Conservation (phyloP, 1,140 invertebrate genomes). For the Caerostris extrusa region DNA sequence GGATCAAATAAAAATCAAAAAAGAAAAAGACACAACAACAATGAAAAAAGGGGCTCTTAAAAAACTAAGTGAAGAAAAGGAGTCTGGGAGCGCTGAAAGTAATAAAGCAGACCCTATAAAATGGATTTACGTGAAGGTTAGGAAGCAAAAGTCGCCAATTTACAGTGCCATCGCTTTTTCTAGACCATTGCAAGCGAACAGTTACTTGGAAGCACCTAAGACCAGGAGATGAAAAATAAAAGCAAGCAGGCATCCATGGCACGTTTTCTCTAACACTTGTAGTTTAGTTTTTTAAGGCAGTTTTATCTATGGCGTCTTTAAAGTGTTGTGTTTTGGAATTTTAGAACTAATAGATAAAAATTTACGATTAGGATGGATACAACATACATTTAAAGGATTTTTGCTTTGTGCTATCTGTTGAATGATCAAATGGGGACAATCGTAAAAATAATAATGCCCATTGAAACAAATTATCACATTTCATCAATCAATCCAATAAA, state of each 20-base stretch:
- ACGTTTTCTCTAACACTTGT: neutral
- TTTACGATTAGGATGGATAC: neutral
- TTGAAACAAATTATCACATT: no score
- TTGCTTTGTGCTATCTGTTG: neutral
- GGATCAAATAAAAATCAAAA: constrained; percentile 13
- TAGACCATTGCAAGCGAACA: neutral
- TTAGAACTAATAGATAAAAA: neutral
- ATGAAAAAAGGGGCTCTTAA: neutral
- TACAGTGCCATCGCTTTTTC: neutral
- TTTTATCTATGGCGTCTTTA: neutral
- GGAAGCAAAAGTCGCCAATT: constrained; percentile 22
- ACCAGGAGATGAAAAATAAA: constrained; percentile 4
- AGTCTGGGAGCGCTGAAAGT: neutral
- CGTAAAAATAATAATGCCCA: no score
- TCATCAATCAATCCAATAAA: no score
- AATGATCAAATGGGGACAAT: neutral
- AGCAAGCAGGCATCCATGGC: neutral
- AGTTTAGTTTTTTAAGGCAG: no score
- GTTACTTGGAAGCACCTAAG: neutral
- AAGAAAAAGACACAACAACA: neutral
- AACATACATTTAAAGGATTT: neutral
- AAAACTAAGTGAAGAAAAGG: neutral
- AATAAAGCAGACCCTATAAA: constrained; percentile 27
- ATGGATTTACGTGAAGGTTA: constrained; percentile 1
- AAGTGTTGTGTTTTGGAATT: neutral